Percentiles rank a stretch among this genome's conserved stretches.
Evolutionary conservation across 37 sponge, comb jelly and placozoan species (phyloP).

Genomic region (Corticium candelabrum): DNA sequence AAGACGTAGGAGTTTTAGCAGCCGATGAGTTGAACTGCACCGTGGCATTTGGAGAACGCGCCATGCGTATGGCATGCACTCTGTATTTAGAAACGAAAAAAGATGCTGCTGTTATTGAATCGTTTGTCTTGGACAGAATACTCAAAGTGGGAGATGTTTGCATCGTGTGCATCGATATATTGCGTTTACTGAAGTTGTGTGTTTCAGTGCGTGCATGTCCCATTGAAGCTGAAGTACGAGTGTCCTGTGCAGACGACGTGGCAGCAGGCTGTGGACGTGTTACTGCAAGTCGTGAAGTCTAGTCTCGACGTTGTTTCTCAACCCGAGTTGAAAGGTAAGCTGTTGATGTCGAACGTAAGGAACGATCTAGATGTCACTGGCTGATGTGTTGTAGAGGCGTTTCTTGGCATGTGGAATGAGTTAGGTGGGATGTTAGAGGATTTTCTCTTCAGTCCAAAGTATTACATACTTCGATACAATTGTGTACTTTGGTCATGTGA

Average conservation of each 20-base stretch:
- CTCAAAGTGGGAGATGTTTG: too few species aligned
- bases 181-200: background rate
- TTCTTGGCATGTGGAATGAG: constrained; percentile 53
- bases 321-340: too few species aligned
- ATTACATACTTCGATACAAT: too few species aligned
- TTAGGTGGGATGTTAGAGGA: constrained; percentile 45
- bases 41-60: constrained; percentile 22
- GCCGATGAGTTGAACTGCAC: background rate
- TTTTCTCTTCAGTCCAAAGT: constrained; percentile 66
- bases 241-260: constrained; percentile 37
- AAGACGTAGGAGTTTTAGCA: background rate
- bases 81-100: background rate
- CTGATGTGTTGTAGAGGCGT: constrained; percentile 7
- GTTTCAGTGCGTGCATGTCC: constrained; percentile 36
- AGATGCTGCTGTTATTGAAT: background rate
- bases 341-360: too few species aligned
- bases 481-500: background rate
- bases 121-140: constrained; percentile 14
- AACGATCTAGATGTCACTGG: too few species aligned
- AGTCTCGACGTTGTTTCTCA: constrained; percentile 14
- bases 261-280: constrained; percentile 23
- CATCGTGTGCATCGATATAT: too few species aligned
- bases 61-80: constrained; percentile 1
- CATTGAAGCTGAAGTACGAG: constrained; percentile 40
- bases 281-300: constrained; percentile 23